Evolutionary conservation across 2,888 invertebrate species (phyloP).

Genomic region (Strigamia transsilvanica): DNA sequence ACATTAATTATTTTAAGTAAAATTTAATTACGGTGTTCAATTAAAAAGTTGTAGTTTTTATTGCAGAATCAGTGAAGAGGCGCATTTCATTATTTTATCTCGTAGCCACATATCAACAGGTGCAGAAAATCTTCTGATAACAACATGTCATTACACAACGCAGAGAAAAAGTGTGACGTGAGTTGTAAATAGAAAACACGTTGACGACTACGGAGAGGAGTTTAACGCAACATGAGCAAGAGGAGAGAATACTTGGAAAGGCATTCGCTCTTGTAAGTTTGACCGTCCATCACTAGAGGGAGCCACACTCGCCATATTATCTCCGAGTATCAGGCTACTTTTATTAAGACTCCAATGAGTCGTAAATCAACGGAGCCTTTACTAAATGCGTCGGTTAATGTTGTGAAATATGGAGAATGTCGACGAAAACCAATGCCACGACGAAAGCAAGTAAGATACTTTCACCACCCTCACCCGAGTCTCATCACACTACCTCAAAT

Average conservation of each 20-base stretch:
- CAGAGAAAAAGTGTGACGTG: conserved; percentile 7
- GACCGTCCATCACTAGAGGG: conserved; percentile 49
- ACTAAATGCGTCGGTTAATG: conserved; percentile 53
- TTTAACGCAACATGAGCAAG: conserved; percentile 28
- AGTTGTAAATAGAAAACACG: background rate
- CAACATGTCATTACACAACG: background rate
- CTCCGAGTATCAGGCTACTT: conserved; percentile 53
- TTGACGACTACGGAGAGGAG: background rate
- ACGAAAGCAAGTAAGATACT: conserved; percentile 36
- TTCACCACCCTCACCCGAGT: background rate
- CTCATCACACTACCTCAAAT: background rate
- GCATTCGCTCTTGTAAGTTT: conserved; percentile 32
- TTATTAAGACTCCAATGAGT: conserved; percentile 54
- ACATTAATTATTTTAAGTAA: too few species aligned
- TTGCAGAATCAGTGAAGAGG: background rate
- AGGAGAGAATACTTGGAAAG: conserved; percentile 16
- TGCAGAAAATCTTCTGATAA: conserved; percentile 23
- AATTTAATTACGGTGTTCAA: background rate
- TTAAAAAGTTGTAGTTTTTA: background rate
- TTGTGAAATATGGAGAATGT: conserved; percentile 52
- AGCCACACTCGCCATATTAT: conserved; percentile 52
- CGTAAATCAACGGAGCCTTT: conserved; percentile 50
- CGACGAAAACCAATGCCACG: conserved; percentile 49
- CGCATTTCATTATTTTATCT: background rate
- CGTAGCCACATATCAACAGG: conserved; percentile 29